phyloP scores from a whole-genome alignment of 2,888 invertebrate genomes.

The Lutraria lutraria region DNA sequence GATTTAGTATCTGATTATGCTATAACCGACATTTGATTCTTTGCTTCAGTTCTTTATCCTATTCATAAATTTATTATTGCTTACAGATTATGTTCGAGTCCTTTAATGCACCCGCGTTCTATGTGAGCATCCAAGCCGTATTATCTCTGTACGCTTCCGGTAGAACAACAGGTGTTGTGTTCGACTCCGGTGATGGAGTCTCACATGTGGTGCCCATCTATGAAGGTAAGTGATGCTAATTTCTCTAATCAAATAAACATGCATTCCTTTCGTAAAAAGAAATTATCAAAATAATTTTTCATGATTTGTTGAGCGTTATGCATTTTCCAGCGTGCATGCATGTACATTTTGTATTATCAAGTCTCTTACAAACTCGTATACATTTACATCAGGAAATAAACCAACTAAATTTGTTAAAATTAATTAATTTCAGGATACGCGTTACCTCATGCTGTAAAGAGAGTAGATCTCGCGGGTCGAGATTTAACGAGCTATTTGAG shows the following conservation, averaged over 20 bases:
- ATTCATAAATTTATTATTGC: background rate
- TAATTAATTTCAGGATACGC: conserved; percentile 70
- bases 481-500: conserved; percentile 79
- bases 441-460: conserved; percentile 79
- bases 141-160: conserved; percentile 97
- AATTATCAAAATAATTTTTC: no score
- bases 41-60: background rate
- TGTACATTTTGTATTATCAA: background rate
- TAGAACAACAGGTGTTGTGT: conserved; percentile 98
- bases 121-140: conserved; percentile 97
- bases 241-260: no score
- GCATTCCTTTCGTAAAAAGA: no score
- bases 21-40: background rate
- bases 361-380: background rate
- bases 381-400: background rate
- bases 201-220: conserved; percentile 95
- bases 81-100: conserved; percentile 68
- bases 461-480: conserved; percentile 81
- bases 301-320: background rate
- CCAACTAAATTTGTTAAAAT: background rate
- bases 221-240: conserved; percentile 52
- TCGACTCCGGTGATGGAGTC: conserved; percentile 98
- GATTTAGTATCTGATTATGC: background rate
- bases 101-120: conserved; percentile 97
- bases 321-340: background rate